phyloP scores from a whole-genome alignment of 2,113 vertebrate genomes.

The Podarcis cretensis region DNA sequence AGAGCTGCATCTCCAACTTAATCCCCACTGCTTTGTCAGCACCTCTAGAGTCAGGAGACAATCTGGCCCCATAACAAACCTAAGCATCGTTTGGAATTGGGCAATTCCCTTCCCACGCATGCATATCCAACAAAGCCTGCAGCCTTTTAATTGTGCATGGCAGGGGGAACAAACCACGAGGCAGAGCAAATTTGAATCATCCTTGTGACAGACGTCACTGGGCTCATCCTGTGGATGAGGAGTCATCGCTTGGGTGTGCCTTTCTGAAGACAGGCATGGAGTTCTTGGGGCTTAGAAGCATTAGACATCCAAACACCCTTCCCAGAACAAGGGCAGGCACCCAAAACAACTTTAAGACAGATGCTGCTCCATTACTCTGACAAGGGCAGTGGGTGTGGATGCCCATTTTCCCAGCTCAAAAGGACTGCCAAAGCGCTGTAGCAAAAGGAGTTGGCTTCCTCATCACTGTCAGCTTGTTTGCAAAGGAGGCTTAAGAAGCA shows the following conservation, averaged over 20 bases:
- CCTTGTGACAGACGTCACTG: neutral
- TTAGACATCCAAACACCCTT: neutral
- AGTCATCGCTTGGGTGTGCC: neutral
- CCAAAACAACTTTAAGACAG: neutral
- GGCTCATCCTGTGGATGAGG: neutral
- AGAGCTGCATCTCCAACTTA: neutral
- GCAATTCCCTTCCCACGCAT: neutral
- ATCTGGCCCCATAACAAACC: neutral
- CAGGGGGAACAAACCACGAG: neutral
- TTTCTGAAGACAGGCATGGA: neutral
- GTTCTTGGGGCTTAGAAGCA: neutral
- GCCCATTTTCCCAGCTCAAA: neutral
- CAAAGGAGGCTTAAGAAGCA: neutral
- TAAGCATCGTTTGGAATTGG: neutral
- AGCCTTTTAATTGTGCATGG: neutral
- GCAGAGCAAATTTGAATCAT: neutral
- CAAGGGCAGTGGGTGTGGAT: neutral
- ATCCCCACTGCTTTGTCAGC: rapidly evolving
- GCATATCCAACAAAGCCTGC: neutral
- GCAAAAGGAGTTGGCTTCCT: too few relatives aligned
- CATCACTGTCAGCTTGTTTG: neutral
- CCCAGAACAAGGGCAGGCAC: neutral
- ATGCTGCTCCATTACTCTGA: neutral
- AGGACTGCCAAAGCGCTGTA: neutral
- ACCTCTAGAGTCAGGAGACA: neutral